phyloP scores from a whole-genome alignment of 2,797 vertebrate species.

The Okamejei kenojei region DNA sequence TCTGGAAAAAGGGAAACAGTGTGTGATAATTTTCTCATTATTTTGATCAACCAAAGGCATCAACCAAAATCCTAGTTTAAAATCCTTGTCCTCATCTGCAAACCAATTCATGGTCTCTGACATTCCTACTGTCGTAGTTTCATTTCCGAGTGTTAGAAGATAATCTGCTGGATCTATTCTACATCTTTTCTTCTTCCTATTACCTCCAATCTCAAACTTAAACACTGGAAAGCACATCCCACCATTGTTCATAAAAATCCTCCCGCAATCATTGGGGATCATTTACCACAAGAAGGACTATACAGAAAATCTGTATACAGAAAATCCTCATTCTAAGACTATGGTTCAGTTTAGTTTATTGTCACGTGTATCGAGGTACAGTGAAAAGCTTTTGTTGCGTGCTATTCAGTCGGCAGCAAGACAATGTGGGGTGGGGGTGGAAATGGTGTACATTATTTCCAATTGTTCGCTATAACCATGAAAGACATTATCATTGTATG shows the following conservation, averaged over 20 bases:
- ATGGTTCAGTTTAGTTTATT: no score
- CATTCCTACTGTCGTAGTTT: neutral
- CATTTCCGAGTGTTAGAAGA: neutral
- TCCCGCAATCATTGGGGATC: neutral
- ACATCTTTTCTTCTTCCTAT: neutral
- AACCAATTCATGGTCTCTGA: neutral
- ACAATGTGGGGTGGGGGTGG: no score
- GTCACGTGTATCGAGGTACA: no score
- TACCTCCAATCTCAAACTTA: neutral
- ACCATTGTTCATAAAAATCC: neutral
- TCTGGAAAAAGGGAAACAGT: conserved; percentile 55
- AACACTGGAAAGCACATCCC: neutral
- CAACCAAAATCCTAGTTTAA: neutral
- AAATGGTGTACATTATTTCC: no score
- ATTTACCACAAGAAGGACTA: no score
- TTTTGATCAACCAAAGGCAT: neutral
- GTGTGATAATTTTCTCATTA: neutral
- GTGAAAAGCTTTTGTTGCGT: no score
- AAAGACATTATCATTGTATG: no score
- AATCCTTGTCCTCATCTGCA: neutral
- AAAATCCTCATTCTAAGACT: no score
- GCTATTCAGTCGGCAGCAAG: no score
- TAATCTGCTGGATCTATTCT: neutral
- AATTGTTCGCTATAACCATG: no score
- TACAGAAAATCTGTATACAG: no score